phyloP scores from a whole-genome alignment of 2,888 invertebrate species.

The Timandra comae region DNA sequence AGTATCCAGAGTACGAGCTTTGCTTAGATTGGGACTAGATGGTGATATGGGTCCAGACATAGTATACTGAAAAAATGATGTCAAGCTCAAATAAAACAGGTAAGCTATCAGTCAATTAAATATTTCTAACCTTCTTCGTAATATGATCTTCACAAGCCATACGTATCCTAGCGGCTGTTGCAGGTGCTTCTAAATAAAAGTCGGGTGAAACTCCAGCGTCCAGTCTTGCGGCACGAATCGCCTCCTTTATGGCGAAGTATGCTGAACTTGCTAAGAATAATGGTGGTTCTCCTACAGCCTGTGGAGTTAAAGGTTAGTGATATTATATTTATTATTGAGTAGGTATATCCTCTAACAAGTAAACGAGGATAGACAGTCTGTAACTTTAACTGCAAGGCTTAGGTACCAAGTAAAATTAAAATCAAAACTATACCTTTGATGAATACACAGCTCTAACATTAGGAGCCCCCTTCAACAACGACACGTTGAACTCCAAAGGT shows the following conservation, averaged over 20 bases:
- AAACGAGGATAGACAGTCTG: too few species aligned
- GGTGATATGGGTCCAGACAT: too few species aligned
- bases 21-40: too few species aligned
- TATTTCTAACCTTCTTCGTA: conserved; percentile 86
- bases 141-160: conserved; percentile 93
- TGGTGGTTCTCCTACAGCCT: conserved; percentile 98
- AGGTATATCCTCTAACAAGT: too few species aligned
- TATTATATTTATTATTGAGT: too few species aligned
- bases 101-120: too few species aligned
- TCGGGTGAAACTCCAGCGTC: conserved; percentile 79
- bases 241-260: conserved; percentile 93
- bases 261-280: conserved; percentile 91
- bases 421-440: conserved; percentile 97
- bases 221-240: conserved; percentile 85
- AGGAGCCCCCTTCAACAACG: conserved; percentile 90
- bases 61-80: too few species aligned
- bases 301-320: conserved; percentile 4
- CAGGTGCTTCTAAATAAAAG: conserved; percentile 87
- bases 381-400: too few species aligned
- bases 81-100: too few species aligned
- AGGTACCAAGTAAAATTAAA: too few species aligned
- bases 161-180: conserved; percentile 91
- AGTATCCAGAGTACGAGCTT: too few species aligned
- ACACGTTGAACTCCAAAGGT: conserved; percentile 94
- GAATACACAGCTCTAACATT: conserved; percentile 96